Base-by-base conservation (phyloP, 2,797 vertebrate genomes). In the Alca torda region DNA sequence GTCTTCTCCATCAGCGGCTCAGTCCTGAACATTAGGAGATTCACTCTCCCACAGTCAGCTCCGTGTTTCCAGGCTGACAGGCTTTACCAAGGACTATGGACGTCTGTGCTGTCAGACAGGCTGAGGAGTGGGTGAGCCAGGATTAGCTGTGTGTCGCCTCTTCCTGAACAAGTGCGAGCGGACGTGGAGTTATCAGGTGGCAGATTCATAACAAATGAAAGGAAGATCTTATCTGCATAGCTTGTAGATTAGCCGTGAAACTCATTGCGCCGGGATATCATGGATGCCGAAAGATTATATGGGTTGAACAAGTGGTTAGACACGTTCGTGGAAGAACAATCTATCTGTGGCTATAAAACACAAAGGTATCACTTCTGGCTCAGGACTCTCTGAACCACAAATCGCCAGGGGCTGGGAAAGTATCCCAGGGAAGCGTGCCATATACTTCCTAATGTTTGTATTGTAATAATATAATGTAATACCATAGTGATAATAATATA, bases 191-290 rank as follows among this genome's bases (percentile, higher is more conserved):
- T 91, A 69, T 91, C 69, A 69, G 59, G 54, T 86, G 57, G 43
- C 83, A 93, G 37, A 88, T 68, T 90, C 59, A 46, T 78, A 88
- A 81, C 63, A 91, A 91, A 84, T 21, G 16, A 77, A 80, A 67
- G 60, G 77, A 88, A 95, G 77, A 82, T 84, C 65, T 94, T 81
- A 79, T 93, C 88, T 95, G 51, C 92, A 84, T 70, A 84, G 46
- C 84, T 92, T 70, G 61, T 63, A 88, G 76, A 92, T 94, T 67
- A 95, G 77, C 85, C 37, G 1, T 63, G 77, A 87, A 95, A 68
- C 59, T 79, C 59, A 59, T 56, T 54, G 85, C 54, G 74, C 65
- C 1, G 0, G 86, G 85, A 75, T 86, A 89, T 54, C 1, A 0
- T 23, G 74, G 73, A 63, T 92, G 43, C 46, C 80, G 69, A 39